Percentiles rank a stretch among this genome's conserved stretches.
Evolutionary conservation across 1,140 invertebrate genomes (phyloP).

Genomic region (Helicoverpa zea): DNA sequence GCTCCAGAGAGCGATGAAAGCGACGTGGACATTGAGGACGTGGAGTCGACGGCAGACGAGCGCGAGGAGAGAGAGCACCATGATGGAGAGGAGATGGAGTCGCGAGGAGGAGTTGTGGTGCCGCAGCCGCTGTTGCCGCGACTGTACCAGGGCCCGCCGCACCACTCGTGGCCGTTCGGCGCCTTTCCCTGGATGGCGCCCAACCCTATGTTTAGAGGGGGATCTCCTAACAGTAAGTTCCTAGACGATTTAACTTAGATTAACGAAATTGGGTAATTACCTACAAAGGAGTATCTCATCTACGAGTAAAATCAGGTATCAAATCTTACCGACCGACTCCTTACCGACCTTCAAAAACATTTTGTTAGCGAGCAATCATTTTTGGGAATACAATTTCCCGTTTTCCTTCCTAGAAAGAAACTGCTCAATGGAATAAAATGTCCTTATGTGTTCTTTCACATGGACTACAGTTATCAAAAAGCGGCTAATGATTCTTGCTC

Average conservation of each 20-base stretch:
- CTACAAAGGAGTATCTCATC: background rate
- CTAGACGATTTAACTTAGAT: background rate
- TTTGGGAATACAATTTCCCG: too few relatives aligned
- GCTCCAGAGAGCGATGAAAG: constrained; percentile 77
- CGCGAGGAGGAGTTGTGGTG: constrained; percentile 76
- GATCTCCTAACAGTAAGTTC: constrained; percentile 81
- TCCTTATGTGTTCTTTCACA: too few relatives aligned
- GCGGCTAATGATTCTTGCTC: too few relatives aligned
- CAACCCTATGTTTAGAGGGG: constrained; percentile 80
- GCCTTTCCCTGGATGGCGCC: constrained; percentile 84
- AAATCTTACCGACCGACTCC: too few relatives aligned
- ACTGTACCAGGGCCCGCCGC: constrained; percentile 78
- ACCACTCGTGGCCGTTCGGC: constrained; percentile 80
- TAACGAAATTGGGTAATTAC: background rate
- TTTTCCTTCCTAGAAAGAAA: too few relatives aligned
- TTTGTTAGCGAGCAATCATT: too few relatives aligned
- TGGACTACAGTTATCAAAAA: too few relatives aligned
- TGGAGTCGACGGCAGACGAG: constrained; percentile 77
- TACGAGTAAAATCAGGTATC: too few relatives aligned
- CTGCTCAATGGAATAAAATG: too few relatives aligned
- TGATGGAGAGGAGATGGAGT: constrained; percentile 72
- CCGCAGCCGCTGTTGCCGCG: constrained; percentile 81
- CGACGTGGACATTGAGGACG: constrained; percentile 83
- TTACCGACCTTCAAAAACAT: too few relatives aligned
- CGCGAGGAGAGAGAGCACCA: constrained; percentile 72